Base-by-base conservation (phyloP, 2,797 vertebrate genomes). In the Amblyopsis hoosieri region DNA sequence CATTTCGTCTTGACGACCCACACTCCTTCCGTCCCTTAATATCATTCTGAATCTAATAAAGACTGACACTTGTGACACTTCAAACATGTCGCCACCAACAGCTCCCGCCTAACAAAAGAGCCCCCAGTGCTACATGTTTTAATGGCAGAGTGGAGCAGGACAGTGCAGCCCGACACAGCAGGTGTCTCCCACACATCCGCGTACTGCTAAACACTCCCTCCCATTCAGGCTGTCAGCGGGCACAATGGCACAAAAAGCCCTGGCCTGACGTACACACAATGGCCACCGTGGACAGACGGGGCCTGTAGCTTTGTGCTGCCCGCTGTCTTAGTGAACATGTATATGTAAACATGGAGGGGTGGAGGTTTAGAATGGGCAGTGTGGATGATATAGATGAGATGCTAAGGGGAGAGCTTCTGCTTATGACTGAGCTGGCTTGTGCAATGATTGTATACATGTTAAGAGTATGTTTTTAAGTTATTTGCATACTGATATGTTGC, bases 41-140 rank as follows among this genome's bases (percentile, higher is more conserved):
- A 91, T 92, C 89, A 82, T 83, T 84, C 87, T 92, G 93, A 94
- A 87, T 75, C 54, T 95, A 96, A 96, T 94, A 90, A 93, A 92
- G 90, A 90, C 91, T 93, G 94, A 96, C 95, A 95, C 92, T 95
- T 94, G 92, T 91, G 89, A 94, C 93, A 94, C 94, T 95, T 95
- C 89, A 94, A 94, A 94, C 93, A 92, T 72, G 75, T 92, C 91
- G 76, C 93, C 93, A 95, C 93, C 92, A 95, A 93, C 93, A 95
- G 92, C 91, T 93, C 91, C 81, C 72, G 83, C 84, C 82, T 84
- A 92, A 95, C 93, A 95, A 95, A 96, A 88, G 90, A 91, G 88
- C 91, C 92, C 89, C 64, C 62, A 90, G 93, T 72, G 54, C 91
- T 91, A 92, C 92, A 93, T 84, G 89, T 93, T 92, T 93, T 93